Evolutionary conservation across 2,888 invertebrate species (phyloP).

Genomic region (Cephus sareptanus): DNA sequence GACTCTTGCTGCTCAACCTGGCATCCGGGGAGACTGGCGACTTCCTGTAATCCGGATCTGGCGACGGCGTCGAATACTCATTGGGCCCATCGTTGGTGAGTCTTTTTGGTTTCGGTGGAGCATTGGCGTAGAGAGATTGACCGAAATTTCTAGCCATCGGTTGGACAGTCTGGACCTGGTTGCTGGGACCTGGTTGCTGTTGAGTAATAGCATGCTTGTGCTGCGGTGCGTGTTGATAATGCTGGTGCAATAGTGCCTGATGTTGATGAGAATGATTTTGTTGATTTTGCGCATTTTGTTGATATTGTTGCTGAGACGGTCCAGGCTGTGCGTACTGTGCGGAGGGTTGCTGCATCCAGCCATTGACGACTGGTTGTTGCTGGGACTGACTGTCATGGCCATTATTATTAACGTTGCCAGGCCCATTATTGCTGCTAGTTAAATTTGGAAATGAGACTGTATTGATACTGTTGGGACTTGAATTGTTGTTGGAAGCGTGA

Average conservation of each 20-base stretch:
- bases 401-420: conserved; percentile 22
- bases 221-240: conserved; percentile 22
- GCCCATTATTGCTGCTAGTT: conserved; percentile 47
- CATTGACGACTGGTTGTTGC: conserved; percentile 48
- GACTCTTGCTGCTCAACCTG: conserved; percentile 48
- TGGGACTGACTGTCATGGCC: conserved; percentile 29
- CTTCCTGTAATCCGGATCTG: conserved; percentile 52
- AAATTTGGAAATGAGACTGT: conserved; percentile 57
- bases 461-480: conserved; percentile 58
- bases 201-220: conserved; percentile 39
- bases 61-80: conserved; percentile 77
- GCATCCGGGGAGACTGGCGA: conserved; percentile 52
- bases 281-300: conserved; percentile 17
- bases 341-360: conserved; percentile 50
- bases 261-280: conserved; percentile 38
- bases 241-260: conserved; percentile 41
- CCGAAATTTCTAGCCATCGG: conserved; percentile 65
- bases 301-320: conserved; percentile 39
- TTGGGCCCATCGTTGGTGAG: conserved; percentile 75
- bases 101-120: conserved; percentile 88
- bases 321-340: conserved; percentile 46
- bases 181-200: conserved; percentile 46
- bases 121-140: conserved; percentile 88
- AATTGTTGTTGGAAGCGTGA: conserved; percentile 60
- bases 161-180: conserved; percentile 48